Percentiles rank a stretch among this genome's conserved stretches.
Evolutionary conservation across 2,797 vertebrate species (phyloP).

Genomic region (Phaenicophaeus curvirostris): DNA sequence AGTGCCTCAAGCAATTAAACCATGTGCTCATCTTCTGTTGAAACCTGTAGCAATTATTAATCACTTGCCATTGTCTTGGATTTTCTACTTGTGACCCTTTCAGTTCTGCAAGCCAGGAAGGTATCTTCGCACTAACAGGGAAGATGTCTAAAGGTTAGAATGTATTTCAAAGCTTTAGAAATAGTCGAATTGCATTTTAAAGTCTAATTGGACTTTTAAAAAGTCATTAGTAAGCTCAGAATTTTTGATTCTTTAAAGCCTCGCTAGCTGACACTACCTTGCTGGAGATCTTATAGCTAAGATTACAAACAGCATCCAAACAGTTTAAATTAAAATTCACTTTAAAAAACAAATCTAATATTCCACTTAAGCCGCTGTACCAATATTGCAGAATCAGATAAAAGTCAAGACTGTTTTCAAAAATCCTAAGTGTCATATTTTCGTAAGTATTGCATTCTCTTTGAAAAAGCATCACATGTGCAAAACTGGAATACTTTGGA

Average conservation of each 20-base stretch:
- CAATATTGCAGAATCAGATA: slow-evolving; percentile 11
- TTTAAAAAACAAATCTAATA: neutral
- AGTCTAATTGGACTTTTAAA: neutral
- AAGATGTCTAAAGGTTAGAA: neutral
- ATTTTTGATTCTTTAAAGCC: neutral
- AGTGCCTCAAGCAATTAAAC: slow-evolving; percentile 35
- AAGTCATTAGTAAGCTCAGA: neutral
- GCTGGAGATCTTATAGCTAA: neutral
- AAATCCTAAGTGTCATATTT: slow-evolving; percentile 33
- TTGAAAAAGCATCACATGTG: neutral
- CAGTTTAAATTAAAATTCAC: slow-evolving; percentile 10
- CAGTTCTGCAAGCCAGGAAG: neutral
- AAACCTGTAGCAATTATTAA: slow-evolving; percentile 41
- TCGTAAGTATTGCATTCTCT: neutral
- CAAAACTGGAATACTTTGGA: neutral
- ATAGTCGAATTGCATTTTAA: neutral
- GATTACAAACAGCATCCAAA: neutral
- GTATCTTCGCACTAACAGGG: neutral
- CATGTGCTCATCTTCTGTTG: neutral
- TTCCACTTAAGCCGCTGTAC: neutral
- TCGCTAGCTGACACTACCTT: neutral
- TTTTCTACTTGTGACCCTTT: slow-evolving; percentile 31
- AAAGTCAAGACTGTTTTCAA: slow-evolving; percentile 27
- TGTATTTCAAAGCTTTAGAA: slow-evolving; percentile 5
- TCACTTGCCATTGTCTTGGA: slow-evolving; percentile 33